These are phyloP conservation scores for Protonemura montana DNA, from an alignment of 2,888 invertebrate species.

Conservation along the genomic window DNA sequence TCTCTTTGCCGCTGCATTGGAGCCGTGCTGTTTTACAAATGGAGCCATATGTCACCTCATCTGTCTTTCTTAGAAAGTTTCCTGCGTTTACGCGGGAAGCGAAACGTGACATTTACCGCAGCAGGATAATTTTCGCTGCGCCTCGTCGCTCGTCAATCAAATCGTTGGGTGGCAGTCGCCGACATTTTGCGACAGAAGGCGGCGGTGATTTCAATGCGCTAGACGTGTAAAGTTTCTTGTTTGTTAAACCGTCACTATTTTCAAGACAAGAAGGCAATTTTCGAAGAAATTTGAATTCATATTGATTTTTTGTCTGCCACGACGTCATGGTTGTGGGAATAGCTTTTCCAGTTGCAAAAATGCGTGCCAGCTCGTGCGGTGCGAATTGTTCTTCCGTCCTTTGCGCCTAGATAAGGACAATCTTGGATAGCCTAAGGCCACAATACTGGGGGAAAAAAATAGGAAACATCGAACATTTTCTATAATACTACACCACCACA, in stretches of 20 bases:
- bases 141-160: constrained; percentile 30
- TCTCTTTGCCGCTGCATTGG: neutral
- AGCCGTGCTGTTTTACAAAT: constrained; percentile 14
- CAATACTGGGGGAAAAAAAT: too few species aligned
- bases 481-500: neutral
- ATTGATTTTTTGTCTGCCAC: neutral
- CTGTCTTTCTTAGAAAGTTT: constrained; percentile 31
- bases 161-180: neutral
- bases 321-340: too few species aligned
- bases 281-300: neutral
- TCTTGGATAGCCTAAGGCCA: neutral
- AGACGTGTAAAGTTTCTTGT: neutral
- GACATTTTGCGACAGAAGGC: neutral
- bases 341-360: neutral
- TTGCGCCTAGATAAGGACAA: neutral
- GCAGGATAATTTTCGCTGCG: constrained; percentile 21
- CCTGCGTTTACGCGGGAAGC: neutral
- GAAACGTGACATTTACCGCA: constrained; percentile 18
- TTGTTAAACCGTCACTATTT: neutral
- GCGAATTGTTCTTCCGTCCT: neutral
- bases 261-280: neutral
- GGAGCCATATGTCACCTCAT: constrained; percentile 38
- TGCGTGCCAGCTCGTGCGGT: neutral
- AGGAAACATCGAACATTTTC: neutral
- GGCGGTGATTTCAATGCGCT: neutral